Base-by-base conservation (phyloP, 2,888 invertebrate genomes). In the Epinotia brunnichana region DNA sequence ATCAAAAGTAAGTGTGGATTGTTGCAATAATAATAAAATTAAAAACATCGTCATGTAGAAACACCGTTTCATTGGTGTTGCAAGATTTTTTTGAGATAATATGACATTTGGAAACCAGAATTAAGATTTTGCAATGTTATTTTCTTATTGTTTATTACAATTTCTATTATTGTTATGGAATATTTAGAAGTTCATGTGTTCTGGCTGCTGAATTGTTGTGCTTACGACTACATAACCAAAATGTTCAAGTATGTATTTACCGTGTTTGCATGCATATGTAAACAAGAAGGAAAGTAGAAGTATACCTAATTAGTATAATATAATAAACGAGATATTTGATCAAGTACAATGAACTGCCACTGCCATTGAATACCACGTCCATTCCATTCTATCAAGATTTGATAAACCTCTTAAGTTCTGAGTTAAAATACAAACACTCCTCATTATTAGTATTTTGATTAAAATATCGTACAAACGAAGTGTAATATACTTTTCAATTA, bases 21-120 rank as follows among this genome's bases (percentile, higher is more conserved):
- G 91, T 92, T 92, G 92, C 92, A 91, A 90, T 88, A 85, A 83
- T 83, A 82, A 86, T 86, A 86, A 90, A 90, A 83, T 86, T 82
- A 80, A 77, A 80, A 80, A 78, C 75, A 78, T 76, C 73, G 75
- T 77, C 79, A 81, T 82, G 86, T 90, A 92, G 91, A 91, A 91
- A 92, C 91, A 90, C 91, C 84, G 82, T 76, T 74, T 54, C 75
- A 78, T 80, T 82, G 79, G 91, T 91, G 92, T 92, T 91, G 92
- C 92, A 92, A 92, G 86, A 89, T 80, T 79, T 77, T 79, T 79
- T 77, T 74, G 63, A 78, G 29, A 5, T 2, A 74, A 75, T 77
- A 79, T 82, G 81, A 80, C 80, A 63, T 79, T 74, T 74, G 35
- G 11, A 17, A 19, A 44, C 15, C 56, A 19, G 19, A 44, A 61